phyloP scores from a whole-genome alignment of 2,797 vertebrate species.

The Takifugu rubripes region DNA sequence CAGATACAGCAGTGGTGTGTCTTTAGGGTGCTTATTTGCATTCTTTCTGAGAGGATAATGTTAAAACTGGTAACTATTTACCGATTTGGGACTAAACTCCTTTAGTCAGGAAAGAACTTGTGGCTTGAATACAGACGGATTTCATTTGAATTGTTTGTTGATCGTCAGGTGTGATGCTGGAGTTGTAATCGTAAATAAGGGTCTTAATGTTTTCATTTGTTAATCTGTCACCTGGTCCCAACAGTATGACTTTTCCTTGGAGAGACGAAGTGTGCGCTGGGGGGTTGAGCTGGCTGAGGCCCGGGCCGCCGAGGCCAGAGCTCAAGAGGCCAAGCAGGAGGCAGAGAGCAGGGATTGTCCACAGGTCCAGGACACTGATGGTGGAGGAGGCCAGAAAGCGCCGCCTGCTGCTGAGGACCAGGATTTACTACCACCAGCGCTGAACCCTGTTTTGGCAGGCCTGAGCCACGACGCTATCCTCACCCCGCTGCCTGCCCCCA shows the following conservation, averaged over 20 bases:
- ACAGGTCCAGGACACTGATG: slow-evolving; percentile 65
- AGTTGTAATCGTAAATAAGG: background rate
- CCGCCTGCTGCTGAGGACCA: slow-evolving; percentile 63
- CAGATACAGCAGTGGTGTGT: background rate
- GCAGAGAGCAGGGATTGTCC: slow-evolving; percentile 71
- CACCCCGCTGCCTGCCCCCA: slow-evolving; percentile 88
- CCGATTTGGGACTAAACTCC: no score
- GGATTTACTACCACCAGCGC: slow-evolving; percentile 79
- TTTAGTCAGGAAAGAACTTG: no score
- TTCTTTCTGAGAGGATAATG: background rate
- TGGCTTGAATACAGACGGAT: no score
- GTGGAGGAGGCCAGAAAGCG: slow-evolving; percentile 53
- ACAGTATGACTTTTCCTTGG: slow-evolving; percentile 96
- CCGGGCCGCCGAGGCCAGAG: slow-evolving; percentile 80
- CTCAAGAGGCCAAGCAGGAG: slow-evolving; percentile 74
- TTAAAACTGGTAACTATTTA: no score
- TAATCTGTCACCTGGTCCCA: slow-evolving; percentile 8
- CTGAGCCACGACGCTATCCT: slow-evolving; percentile 91
- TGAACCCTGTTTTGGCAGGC: slow-evolving; percentile 91
- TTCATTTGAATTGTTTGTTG: no score
- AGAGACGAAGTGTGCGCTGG: slow-evolving; percentile 87
- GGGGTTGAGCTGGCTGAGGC: slow-evolving; percentile 85
- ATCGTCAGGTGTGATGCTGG: no score
- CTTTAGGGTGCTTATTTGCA: background rate
- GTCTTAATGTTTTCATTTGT: background rate